phyloP scores from a whole-genome alignment of 1,140 invertebrate genomes.

The Bilobella aurantiaca region DNA sequence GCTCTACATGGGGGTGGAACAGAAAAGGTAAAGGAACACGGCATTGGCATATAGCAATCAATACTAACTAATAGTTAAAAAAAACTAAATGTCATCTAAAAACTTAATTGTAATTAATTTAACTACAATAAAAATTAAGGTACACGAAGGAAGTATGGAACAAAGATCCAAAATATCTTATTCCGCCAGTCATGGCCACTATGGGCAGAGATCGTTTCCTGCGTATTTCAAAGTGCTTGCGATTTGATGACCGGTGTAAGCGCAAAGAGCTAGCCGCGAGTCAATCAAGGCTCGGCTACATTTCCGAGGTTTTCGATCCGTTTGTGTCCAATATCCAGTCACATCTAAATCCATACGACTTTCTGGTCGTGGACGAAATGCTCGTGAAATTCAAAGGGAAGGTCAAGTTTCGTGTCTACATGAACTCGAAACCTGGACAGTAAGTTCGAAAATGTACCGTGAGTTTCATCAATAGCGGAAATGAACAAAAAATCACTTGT shows the following conservation, averaged over 20 bases:
- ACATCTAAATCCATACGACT: background rate
- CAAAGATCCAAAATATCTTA: background rate
- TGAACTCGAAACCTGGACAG: slow-evolving; percentile 6
- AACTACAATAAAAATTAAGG: background rate
- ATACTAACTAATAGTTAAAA: too few relatives aligned
- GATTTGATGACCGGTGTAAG: background rate
- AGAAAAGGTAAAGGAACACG: background rate
- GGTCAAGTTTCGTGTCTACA: slow-evolving; percentile 12
- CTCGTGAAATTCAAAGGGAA: background rate
- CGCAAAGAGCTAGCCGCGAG: background rate
- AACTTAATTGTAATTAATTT: background rate
- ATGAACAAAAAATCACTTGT: too few relatives aligned
- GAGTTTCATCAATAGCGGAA: too few relatives aligned
- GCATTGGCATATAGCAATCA: too few relatives aligned
- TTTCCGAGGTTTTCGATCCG: background rate
- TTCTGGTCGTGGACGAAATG: slow-evolving; percentile 8
- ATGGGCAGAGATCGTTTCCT: background rate
- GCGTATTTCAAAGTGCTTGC: background rate
- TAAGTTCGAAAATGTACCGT: slow-evolving; percentile 27
- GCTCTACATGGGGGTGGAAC: background rate
- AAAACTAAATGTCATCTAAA: background rate
- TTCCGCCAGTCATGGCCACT: background rate
- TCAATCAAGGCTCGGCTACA: background rate
- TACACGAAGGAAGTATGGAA: background rate
- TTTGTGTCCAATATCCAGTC: background rate